phyloP scores from a whole-genome alignment of 2,113 vertebrate species.

The Athene noctua region DNA sequence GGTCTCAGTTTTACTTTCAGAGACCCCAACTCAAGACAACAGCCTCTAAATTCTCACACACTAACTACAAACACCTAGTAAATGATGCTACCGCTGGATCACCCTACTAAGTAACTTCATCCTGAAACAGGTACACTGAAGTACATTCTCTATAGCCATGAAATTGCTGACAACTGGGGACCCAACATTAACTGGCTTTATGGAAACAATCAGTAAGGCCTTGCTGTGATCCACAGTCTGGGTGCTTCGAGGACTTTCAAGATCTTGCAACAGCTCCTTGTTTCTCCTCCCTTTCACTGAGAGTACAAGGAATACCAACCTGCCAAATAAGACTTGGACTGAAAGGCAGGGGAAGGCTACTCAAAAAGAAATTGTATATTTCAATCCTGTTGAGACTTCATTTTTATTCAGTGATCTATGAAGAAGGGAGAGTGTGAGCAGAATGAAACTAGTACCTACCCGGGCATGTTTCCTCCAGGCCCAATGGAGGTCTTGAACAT shows the following conservation, averaged over 20 bases:
- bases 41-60: not conserved
- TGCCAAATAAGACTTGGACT: not conserved
- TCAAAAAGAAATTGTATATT: not conserved
- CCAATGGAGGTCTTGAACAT: conserved; percentile 99
- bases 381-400: not conserved
- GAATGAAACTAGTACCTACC: conserved; percentile 73
- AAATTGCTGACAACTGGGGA: not conserved
- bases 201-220: not conserved
- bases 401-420: not conserved
- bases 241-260: not conserved
- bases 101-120: not conserved
- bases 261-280: not conserved
- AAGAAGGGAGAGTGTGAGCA: not conserved
- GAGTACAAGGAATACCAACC: not conserved
- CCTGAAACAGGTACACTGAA: not conserved
- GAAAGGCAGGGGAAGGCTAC: not conserved
- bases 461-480: conserved; percentile 94
- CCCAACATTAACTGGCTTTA: not conserved
- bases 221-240: not conserved
- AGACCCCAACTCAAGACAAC: not conserved
- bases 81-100: not conserved
- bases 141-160: not conserved
- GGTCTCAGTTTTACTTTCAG: not conserved
- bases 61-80: not conserved
- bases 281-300: not conserved